Percentiles rank a stretch among this genome's conserved stretches.
Conservation (phyloP, 2,797 vertebrate species). For the Yasuhikotakia modesta region DNA sequence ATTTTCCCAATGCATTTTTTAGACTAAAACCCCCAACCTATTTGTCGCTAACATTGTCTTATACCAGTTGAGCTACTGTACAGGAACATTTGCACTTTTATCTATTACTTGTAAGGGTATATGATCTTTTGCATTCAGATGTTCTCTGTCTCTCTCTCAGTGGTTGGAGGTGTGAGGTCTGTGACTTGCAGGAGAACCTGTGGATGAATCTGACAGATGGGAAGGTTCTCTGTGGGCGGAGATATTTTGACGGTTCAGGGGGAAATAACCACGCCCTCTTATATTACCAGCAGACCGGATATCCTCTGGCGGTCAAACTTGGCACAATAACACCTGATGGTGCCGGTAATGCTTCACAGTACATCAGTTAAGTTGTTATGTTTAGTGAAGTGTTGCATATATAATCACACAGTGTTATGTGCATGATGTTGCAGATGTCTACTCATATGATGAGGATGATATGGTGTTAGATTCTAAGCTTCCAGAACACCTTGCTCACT, state of each 20-base stretch:
- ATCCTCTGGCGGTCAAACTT: slow-evolving; percentile 94
- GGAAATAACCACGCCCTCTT: slow-evolving; percentile 96
- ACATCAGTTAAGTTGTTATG: neutral
- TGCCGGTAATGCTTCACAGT: slow-evolving; percentile 77
- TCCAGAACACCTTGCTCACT: slow-evolving; percentile 93
- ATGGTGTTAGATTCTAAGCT: slow-evolving; percentile 97
- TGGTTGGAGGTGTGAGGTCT: slow-evolving; percentile 95
- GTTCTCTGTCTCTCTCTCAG: slow-evolving; percentile 65
- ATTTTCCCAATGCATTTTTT: too few relatives aligned
- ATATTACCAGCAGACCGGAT: slow-evolving; percentile 90
- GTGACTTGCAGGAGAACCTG: slow-evolving; percentile 94
- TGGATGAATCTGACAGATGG: slow-evolving; percentile 98
- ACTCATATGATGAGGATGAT: slow-evolving; percentile 97
- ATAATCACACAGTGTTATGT: neutral
- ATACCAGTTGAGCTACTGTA: too few relatives aligned
- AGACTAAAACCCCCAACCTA: too few relatives aligned
- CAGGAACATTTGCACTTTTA: too few relatives aligned
- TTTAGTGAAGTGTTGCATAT: neutral
- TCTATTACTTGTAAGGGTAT: too few relatives aligned
- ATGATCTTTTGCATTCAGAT: neutral
- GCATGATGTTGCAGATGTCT: slow-evolving; percentile 80
- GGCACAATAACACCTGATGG: slow-evolving; percentile 98
- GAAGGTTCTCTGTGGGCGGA: slow-evolving; percentile 91
- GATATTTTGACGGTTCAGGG: slow-evolving; percentile 95
- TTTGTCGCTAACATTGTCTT: too few relatives aligned